phyloP scores from a whole-genome alignment of 2,797 vertebrate species.

The Crax fasciolata region DNA sequence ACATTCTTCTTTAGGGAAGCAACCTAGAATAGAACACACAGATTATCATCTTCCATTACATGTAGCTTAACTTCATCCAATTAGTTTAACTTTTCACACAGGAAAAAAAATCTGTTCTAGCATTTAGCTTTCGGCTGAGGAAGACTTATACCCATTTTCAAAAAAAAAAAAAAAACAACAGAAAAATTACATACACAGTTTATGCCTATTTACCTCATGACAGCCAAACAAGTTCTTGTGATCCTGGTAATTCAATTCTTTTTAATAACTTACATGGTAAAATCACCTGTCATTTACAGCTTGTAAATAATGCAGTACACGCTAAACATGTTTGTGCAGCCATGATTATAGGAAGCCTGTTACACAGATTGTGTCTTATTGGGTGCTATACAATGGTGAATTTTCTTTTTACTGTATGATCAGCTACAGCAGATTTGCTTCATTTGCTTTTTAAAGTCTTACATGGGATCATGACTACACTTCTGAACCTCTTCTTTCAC shows the following conservation, averaged over 20 bases:
- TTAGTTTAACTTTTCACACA: background rate
- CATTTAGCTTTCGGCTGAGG: background rate
- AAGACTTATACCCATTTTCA: background rate
- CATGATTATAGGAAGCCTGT: background rate
- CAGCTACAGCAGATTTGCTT: background rate
- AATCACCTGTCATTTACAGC: background rate
- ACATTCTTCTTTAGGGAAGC: constrained; percentile 91
- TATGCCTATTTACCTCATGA: background rate
- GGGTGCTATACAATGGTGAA: background rate
- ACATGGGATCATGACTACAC: background rate
- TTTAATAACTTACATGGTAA: background rate
- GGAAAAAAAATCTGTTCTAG: background rate
- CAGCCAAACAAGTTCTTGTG: background rate
- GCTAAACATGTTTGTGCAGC: background rate
- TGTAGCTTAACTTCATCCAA: background rate
- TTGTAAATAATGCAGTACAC: background rate
- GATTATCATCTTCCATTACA: background rate
- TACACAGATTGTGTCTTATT: rapidly evolving
- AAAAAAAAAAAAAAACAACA: background rate
- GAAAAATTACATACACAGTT: background rate
- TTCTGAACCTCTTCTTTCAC: background rate
- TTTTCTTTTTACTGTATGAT: background rate
- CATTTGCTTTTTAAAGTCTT: background rate
- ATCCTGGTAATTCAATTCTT: background rate
- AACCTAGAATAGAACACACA: constrained; percentile 76